Evolutionary conservation across 2,797 vertebrate genomes (phyloP).

Genomic region (Protonibea diacanthus): DNA sequence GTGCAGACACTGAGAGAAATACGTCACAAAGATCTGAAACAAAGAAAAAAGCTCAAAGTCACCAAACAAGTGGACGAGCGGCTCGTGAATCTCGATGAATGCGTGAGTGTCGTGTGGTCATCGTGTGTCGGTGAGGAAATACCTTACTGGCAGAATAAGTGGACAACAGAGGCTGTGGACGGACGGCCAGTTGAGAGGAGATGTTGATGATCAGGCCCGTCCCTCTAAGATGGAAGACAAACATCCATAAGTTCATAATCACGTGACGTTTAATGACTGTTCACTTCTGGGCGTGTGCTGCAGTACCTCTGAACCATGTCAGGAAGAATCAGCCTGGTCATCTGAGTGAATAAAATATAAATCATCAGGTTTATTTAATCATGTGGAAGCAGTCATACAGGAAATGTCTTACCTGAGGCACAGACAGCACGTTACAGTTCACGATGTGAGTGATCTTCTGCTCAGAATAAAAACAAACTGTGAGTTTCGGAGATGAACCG

Average conservation of each 20-base stretch:
- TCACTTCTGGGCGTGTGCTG: not conserved
- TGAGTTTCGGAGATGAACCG: not conserved
- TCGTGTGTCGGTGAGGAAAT: constrained; percentile 1
- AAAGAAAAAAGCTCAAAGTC: constrained; percentile 23
- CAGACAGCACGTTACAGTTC: constrained; percentile 86
- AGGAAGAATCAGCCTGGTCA: constrained; percentile 87
- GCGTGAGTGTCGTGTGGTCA: not conserved
- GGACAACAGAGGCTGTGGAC: constrained; percentile 78
- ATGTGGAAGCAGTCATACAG: not conserved
- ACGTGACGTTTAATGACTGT: not conserved
- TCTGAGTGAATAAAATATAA: constrained; percentile 70
- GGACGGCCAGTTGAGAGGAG: constrained; percentile 76
- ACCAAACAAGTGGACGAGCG: constrained; percentile 5
- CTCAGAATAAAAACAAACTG: constrained; percentile 36
- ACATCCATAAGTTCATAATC: not conserved
- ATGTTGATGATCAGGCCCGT: constrained; percentile 89
- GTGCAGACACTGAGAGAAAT: constrained; percentile 83
- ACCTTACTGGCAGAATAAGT: constrained; percentile 89
- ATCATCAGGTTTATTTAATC: constrained; percentile 8
- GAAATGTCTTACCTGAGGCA: constrained; percentile 79
- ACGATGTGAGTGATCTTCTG: constrained; percentile 83
- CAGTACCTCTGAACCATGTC: constrained; percentile 87
- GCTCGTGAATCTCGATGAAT: not conserved
- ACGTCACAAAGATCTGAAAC: constrained; percentile 82
- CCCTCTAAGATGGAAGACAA: constrained; percentile 68